Conservation (phyloP, 2,797 vertebrate genomes). For the Enteromius paludinosus region DNA sequence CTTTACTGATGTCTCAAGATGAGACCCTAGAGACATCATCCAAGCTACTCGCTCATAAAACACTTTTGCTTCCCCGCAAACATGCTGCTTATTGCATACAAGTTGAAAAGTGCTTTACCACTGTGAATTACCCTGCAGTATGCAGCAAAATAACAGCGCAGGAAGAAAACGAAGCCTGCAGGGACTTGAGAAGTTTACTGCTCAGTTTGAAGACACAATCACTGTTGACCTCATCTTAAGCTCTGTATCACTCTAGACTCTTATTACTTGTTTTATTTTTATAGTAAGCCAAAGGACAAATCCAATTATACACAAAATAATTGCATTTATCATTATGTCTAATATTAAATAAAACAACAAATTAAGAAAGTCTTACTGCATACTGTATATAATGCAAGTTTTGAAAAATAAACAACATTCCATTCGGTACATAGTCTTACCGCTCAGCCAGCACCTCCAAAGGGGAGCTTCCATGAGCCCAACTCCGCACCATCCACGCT, state of each 20-base stretch:
- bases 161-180: conserved; percentile 10
- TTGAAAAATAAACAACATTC: not conserved
- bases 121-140: conserved; percentile 14
- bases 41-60: conserved; percentile 66
- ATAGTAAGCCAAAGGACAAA: not conserved
- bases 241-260: not conserved
- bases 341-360: not conserved
- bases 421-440: conserved; percentile 71
- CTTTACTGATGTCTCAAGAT: conserved; percentile 60
- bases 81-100: not conserved
- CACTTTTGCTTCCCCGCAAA: conserved; percentile 57
- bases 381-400: not conserved
- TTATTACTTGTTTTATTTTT: not conserved
- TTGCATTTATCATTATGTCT: not conserved
- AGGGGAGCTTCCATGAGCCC: conserved; percentile 89
- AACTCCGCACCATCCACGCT: conserved; percentile 97
- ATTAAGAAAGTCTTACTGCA: not conserved
- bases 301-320: not conserved
- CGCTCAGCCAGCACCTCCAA: conserved; percentile 95
- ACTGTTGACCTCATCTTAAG: not conserved
- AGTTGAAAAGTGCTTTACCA: conserved; percentile 5
- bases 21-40: conserved; percentile 62
- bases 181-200: conserved; percentile 20
- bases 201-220: conserved; percentile 14
- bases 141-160: conserved; percentile 21